Percentiles rank a stretch among this genome's conserved stretches.
Conservation (phyloP, 2,113 vertebrate species). For the Puffinus mauretanicus region DNA sequence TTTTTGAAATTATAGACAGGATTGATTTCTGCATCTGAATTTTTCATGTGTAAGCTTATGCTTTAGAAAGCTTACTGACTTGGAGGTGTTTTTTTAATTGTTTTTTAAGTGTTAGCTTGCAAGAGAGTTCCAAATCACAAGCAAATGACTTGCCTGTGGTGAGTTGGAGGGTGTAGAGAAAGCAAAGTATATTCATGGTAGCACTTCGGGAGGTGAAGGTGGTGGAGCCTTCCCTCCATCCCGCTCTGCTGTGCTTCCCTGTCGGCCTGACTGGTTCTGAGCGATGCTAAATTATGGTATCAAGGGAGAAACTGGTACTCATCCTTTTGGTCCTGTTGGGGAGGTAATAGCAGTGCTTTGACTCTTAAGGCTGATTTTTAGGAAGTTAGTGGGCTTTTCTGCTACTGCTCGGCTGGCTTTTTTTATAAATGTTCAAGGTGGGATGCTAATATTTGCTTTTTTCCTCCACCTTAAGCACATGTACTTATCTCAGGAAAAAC, state of each 20-base stretch:
- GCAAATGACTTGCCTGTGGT: not conserved
- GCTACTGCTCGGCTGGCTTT: not conserved
- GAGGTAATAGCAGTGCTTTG: not conserved
- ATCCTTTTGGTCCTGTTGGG: not conserved
- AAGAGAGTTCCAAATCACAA: not conserved
- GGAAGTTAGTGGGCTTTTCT: not conserved
- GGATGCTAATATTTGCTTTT: not conserved
- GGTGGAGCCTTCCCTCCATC: not conserved
- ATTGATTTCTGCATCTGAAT: not conserved
- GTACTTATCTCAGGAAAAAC: not conserved
- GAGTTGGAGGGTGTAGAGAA: not conserved
- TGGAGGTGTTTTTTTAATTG: not conserved
- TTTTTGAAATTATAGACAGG: not conserved
- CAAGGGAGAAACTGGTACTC: not conserved
- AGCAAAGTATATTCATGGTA: not conserved
- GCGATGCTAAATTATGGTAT: not conserved
- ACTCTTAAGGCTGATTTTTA: not conserved
- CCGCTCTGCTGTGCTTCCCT: not conserved
- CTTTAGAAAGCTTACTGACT: not conserved
- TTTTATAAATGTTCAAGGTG: not conserved
- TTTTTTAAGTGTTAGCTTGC: not conserved
- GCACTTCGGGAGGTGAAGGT: not conserved
- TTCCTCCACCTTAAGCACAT: not conserved
- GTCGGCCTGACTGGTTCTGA: not conserved
- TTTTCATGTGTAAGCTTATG: not conserved